Conservation (phyloP, 2,888 invertebrate genomes). For the Corythucha ciliata region DNA sequence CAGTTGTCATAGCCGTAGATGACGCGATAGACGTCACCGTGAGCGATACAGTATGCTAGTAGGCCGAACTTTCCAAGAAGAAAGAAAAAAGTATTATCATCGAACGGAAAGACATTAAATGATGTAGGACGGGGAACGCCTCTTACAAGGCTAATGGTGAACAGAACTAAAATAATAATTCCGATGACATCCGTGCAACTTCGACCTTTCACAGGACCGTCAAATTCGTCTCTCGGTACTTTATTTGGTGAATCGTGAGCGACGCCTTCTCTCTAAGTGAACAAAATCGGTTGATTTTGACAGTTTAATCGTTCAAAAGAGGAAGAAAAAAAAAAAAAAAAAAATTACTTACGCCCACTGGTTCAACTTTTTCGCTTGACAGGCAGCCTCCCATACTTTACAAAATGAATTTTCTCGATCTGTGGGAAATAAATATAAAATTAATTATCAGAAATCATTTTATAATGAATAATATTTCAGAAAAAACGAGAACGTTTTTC, state of each 20-base stretch:
- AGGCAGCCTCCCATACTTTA: conserved; percentile 28
- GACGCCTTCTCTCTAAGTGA: conserved; percentile 18
- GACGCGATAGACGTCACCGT: conserved; percentile 51
- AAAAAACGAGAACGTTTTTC: too few species aligned
- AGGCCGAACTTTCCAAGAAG: conserved; percentile 39
- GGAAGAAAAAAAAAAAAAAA: background rate
- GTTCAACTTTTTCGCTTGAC: conserved; percentile 24
- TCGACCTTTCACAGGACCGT: conserved; percentile 38
- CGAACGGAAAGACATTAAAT: background rate
- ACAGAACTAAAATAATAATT: conserved; percentile 46
- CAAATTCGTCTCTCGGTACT: conserved; percentile 32
- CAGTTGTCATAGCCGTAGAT: conserved; percentile 55
- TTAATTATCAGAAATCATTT: too few species aligned
- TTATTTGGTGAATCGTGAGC: conserved; percentile 5
- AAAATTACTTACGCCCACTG: conserved; percentile 23
- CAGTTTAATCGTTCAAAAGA: too few species aligned
- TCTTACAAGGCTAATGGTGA: conserved; percentile 49
- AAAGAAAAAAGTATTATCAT: background rate
- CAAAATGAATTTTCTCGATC: too few species aligned
- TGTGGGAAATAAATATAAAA: too few species aligned
- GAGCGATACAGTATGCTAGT: conserved; percentile 43
- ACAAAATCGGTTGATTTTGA: too few species aligned
- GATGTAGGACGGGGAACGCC: too few species aligned
- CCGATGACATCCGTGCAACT: conserved; percentile 50
- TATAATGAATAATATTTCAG: too few species aligned